Base-by-base conservation (phyloP, 2,797 vertebrate genomes). In the Adelosebastes latens region DNA sequence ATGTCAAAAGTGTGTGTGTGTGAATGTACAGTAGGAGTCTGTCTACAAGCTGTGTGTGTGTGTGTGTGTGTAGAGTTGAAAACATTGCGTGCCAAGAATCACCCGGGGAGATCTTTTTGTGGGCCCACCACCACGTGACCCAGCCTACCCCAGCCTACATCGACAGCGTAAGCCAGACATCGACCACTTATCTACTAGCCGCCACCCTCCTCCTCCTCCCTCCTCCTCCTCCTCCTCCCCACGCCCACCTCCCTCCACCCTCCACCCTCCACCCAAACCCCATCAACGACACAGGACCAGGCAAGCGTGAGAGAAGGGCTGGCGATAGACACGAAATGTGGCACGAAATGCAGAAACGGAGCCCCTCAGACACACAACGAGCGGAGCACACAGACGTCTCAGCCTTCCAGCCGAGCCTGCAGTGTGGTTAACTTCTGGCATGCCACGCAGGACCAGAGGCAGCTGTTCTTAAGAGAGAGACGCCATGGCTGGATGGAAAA, bases 251-350 rank as follows among this genome's bases (percentile, higher is more conserved):
- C 58, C 68, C 31, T 18, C 31, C 31, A 0, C 55, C 4, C 74
- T 53, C 76, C 66, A 24, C 58, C 53, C 83, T 77, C 77, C 84
- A 87, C 87, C 88, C 82, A 90, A 79, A 91, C 82, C 87, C 89
- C 88, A 91, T 90, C 91, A 91, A 87, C 84, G 80, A 89, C 88
- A 92, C 58, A 55, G 80, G 87, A 66, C 92, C 94, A 95, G 53
- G 93, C 93, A 96, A 96, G 96, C 96, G 91, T 96, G 94, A 97
- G 96, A 97, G 94, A 94, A 90, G 89, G 92, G 89, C 91, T 85
- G 94, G 83, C 89, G 94, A 97, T 95, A 96, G 94, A 95, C 91
- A 95, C 1, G 20, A 95, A 96, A 95, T 93, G 94, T 95, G 94
- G 94, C 95, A 95, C 79, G 81, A 95, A 96, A 93, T 89, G 84